Conservation (phyloP, 1,140 invertebrate species). For the Temnothorax nylanderi region DNA sequence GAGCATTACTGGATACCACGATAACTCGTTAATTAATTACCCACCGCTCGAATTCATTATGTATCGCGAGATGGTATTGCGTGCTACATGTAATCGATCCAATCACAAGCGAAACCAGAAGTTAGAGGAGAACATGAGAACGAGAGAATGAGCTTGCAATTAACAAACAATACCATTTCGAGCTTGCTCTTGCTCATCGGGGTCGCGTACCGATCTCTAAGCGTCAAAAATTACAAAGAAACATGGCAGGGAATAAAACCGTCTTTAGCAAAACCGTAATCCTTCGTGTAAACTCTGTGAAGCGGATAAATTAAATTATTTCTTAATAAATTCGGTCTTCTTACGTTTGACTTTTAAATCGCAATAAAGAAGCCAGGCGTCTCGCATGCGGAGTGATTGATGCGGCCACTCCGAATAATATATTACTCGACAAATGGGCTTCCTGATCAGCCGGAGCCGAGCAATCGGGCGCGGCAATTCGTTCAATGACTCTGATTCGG, state of each 20-base stretch:
- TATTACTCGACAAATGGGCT: slow-evolving; percentile 62
- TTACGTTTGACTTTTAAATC: slow-evolving; percentile 55
- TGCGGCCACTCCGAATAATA: slow-evolving; percentile 71
- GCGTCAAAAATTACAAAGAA: background rate
- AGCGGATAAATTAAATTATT: slow-evolving; percentile 6
- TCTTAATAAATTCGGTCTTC: background rate
- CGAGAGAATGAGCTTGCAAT: background rate
- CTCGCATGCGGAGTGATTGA: slow-evolving; percentile 67
- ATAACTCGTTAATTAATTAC: slow-evolving; percentile 54
- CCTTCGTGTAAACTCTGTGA: background rate
- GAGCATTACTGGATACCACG: slow-evolving; percentile 12
- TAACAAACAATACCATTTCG: background rate
- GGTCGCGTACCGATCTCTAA: background rate
- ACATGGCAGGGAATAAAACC: background rate
- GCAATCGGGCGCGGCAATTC: slow-evolving; percentile 70
- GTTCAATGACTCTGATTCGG: slow-evolving; percentile 61
- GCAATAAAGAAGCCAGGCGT: slow-evolving; percentile 8
- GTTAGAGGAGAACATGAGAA: slow-evolving; percentile 13
- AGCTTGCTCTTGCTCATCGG: background rate
- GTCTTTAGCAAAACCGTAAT: background rate
- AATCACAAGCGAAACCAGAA: slow-evolving; percentile 22
- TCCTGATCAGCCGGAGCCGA: slow-evolving; percentile 59
- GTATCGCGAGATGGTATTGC: slow-evolving; percentile 30
- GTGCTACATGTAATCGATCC: slow-evolving; percentile 28
- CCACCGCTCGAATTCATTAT: slow-evolving; percentile 42